Base-by-base conservation (phyloP, 2,888 invertebrate genomes). In the Gastracanthus pulcherrimus region DNA sequence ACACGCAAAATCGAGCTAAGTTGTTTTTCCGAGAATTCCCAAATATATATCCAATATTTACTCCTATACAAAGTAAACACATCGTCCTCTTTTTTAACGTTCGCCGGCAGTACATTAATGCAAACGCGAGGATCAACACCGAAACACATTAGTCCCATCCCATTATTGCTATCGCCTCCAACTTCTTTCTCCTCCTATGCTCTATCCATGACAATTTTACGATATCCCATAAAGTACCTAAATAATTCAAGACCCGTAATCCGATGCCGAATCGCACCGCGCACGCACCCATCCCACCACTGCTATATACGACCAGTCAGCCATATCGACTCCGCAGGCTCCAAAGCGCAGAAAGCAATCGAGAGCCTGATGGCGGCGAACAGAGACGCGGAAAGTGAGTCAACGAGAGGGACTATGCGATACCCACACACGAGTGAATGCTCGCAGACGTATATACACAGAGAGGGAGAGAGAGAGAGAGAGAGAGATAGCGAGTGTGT, bases 361-460 rank as follows among this genome's bases (percentile, higher is more conserved):
- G 31, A 51, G 66, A 76, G n/a, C n/a, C n/a, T n/a, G n/a, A n/a
- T n/a, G n/a, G n/a, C n/a, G n/a, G n/a, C n/a, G n/a, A n/a, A n/a
- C n/a, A n/a, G 71, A 66, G 75, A 79, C 67, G 64, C 74, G 29
- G 38, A 51, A 48, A 71, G 71, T 31, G 38, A 71, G 36, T 55
- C 23, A 60, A 16, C 51, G 16, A n/a, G 31, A n/a, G n/a, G n/a
- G n/a, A n/a, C 31, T 23, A 60, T 13, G 9, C n/a, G 6, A 67
- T 29, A 67, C 45, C 29, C n/a, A 34, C 3, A 7, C 45, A 67
- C 7, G 29, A 67, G 29, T 45, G 34, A 7, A n/a, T 7, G 19
- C 34, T 3, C n/a, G 16, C 16, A n/a, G 16, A n/a, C n/a, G n/a
- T n/a, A 55, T 55, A 55, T 2, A 55, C 7, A 7, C 9, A 51